phyloP scores from a whole-genome alignment of 2,888 invertebrate species.

The Pteria penguin region DNA sequence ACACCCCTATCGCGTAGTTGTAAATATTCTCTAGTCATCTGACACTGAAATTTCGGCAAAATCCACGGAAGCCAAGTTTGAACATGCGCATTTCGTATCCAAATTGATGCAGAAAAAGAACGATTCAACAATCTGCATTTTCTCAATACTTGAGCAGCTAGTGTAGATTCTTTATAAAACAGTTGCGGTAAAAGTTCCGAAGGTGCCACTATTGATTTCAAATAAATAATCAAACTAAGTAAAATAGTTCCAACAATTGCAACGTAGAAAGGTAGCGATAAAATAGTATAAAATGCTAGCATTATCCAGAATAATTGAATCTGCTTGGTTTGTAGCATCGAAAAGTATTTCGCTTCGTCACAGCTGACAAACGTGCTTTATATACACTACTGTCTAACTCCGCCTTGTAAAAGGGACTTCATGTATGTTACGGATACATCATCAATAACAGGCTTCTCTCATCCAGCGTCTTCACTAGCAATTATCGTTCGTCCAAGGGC shows the following conservation, averaged over 20 bases:
- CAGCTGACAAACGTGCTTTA: neutral
- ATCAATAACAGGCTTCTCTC: neutral
- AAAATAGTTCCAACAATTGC: conserved; percentile 59
- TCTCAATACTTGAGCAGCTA: conserved; percentile 68
- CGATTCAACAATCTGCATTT: conserved; percentile 63
- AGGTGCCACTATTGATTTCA: conserved; percentile 58
- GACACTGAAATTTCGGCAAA: conserved; percentile 45
- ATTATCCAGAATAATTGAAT: conserved; percentile 13
- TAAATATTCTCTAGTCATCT: conserved; percentile 69
- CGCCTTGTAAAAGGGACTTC: neutral
- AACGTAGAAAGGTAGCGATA: conserved; percentile 53
- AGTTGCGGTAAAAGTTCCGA: conserved; percentile 59
- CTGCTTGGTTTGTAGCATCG: too few species aligned
- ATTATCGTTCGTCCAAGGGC: too few species aligned
- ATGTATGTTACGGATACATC: neutral
- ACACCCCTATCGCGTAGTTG: conserved; percentile 73
- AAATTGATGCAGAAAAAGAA: conserved; percentile 65
- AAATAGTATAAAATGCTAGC: conserved; percentile 49
- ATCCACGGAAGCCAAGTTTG: conserved; percentile 67
- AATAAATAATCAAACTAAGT: conserved; percentile 54
- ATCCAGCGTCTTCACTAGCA: too few species aligned
- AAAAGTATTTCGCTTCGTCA: too few species aligned
- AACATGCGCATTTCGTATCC: conserved; percentile 67
- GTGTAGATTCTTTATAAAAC: conserved; percentile 70
- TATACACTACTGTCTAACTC: neutral